Conservation (phyloP, 2,888 invertebrate species). For the Xylota segnis region DNA sequence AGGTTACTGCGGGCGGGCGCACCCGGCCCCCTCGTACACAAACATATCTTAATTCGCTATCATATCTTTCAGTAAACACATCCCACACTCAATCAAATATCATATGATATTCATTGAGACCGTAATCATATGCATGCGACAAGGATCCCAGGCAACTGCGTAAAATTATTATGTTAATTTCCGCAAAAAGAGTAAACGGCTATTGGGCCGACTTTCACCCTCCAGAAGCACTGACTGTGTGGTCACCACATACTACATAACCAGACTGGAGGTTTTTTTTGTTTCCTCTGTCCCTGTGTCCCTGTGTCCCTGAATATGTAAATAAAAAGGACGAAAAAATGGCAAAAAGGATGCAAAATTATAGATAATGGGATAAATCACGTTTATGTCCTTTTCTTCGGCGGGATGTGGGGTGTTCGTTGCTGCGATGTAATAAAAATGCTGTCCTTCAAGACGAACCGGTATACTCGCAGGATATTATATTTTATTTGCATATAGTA, state of each 20-base stretch:
- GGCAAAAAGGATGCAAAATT: slow-evolving; percentile 68
- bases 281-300: neutral
- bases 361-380: slow-evolving; percentile 76
- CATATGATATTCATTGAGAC: slow-evolving; percentile 61
- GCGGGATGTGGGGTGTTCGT: neutral
- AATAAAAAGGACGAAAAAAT: slow-evolving; percentile 41
- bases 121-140: slow-evolving; percentile 61
- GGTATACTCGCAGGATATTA: slow-evolving; percentile 58
- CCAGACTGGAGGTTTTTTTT: neutral
- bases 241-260: slow-evolving; percentile 7
- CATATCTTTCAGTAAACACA: slow-evolving; percentile 69
- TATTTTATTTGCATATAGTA: slow-evolving; percentile 67
- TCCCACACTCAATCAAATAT: slow-evolving; percentile 68
- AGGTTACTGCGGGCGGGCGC: neutral
- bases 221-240: slow-evolving; percentile 13
- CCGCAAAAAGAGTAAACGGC: slow-evolving; percentile 57
- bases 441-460: slow-evolving; percentile 51
- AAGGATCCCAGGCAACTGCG: slow-evolving; percentile 65
- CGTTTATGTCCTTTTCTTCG: slow-evolving; percentile 58
- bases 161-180: slow-evolving; percentile 72
- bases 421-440: slow-evolving; percentile 44
- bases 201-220: slow-evolving; percentile 50
- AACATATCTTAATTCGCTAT: slow-evolving; percentile 73
- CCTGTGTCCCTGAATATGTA: slow-evolving; percentile 32
- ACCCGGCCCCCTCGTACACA: slow-evolving; percentile 46